A percentile compares a stretch with the other conserved stretches of the same genome.
These are phyloP conservation scores for Lycocerus yunnanus DNA, from an alignment of 2,888 invertebrate genomes.

Conservation along the genomic window DNA sequence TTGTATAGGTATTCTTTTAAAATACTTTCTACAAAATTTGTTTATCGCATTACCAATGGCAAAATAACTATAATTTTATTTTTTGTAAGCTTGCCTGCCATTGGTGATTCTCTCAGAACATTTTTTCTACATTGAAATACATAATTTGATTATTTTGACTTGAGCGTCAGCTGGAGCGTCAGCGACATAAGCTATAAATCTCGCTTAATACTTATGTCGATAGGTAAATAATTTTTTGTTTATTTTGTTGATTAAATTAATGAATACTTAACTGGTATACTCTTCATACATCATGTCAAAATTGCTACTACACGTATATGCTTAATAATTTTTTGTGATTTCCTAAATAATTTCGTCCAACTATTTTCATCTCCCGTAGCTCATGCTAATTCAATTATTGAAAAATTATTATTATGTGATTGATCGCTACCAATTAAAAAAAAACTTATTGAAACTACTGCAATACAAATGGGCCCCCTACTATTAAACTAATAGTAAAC, in stretches of 20 bases:
- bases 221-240: background rate
- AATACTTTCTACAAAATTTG: too few species aligned
- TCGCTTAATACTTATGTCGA: background rate
- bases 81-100: too few species aligned
- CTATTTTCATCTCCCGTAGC: background rate
- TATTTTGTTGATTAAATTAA: background rate
- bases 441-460: constrained; percentile 13
- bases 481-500: constrained; percentile 14
- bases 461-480: constrained; percentile 11
- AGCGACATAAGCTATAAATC: background rate
- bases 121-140: too few species aligned
- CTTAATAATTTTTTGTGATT: background rate
- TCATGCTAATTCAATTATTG: background rate
- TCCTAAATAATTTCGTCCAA: background rate
- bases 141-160: too few species aligned
- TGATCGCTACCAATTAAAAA: background rate
- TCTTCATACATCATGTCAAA: background rate
- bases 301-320: background rate
- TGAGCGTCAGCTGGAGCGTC: background rate
- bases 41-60: too few species aligned
- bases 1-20: background rate
- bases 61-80: too few species aligned
- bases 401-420: background rate
- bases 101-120: too few species aligned
- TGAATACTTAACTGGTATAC: background rate